phyloP scores from a whole-genome alignment of 1,140 invertebrate species.

The Drosophila micromelanica region DNA sequence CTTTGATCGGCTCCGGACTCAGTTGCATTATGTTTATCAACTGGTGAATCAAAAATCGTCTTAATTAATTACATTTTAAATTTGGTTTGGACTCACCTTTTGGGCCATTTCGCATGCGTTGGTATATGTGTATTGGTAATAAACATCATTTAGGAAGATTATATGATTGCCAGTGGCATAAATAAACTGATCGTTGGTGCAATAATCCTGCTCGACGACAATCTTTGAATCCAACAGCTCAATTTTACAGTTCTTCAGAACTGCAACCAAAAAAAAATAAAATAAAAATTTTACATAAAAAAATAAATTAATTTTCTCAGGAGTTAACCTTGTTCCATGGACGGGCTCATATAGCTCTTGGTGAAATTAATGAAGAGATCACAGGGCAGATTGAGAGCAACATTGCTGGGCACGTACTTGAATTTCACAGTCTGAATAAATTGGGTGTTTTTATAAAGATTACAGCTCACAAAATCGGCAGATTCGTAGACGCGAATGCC shows the following conservation, averaged over 20 bases:
- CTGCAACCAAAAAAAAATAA: conserved; percentile 22
- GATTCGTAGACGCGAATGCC: conserved; percentile 32
- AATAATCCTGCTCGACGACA: conserved; percentile 42
- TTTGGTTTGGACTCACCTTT: conserved; percentile 36
- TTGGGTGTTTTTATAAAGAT: not conserved
- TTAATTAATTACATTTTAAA: no score
- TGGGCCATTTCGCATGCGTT: conserved; percentile 51
- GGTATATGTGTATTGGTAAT: conserved; percentile 44
- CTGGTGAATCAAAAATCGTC: not conserved
- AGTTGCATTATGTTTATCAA: conserved; percentile 28
- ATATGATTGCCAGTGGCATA: conserved; percentile 54
- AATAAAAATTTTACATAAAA: no score
- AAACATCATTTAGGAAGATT: conserved; percentile 7
- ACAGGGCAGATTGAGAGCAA: conserved; percentile 2
- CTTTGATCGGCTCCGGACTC: not conserved
- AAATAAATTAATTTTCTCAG: not conserved
- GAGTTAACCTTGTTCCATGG: conserved; percentile 10
- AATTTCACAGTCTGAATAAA: conserved; percentile 44
- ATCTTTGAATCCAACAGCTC: conserved; percentile 21
- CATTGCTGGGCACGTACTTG: not conserved
- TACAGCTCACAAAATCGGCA: not conserved
- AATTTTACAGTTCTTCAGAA: conserved; percentile 13
- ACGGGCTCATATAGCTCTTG: not conserved
- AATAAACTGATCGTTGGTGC: conserved; percentile 53
- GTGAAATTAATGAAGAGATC: conserved; percentile 57